Evolutionary conservation across 2,113 vertebrate species (phyloP), one percentile per base, ranked within the genome.

Genomic region (Calonectris borealis): DNA sequence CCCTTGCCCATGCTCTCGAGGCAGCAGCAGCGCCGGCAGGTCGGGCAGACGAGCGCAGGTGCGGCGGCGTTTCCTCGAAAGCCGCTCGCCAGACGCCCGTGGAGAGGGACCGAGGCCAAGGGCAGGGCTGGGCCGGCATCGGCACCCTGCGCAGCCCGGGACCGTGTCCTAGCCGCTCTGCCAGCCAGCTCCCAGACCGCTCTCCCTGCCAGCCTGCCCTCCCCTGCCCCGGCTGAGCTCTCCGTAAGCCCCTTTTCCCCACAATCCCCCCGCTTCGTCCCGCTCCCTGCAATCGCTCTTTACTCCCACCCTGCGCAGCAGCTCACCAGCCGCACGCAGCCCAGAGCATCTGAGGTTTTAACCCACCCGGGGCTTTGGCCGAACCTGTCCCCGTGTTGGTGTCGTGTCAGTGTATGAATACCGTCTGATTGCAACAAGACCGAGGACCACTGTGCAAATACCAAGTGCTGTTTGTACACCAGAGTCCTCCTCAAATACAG

Each of bases 381-480:
- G 0, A 0, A 1, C 19, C 42, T 17, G 2, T 32, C 55, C 46
- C 60, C 4, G 26, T 1, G 38, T 8, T 7, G 2, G 21, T 2
- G 1, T 12, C 2, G 0, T 5, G 21, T 4, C 69, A 7, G 9
- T 4, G 4, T 1, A 16, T 13, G 20, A 26, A 42, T 8, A 29
- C 31, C 26, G 4, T 2, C 52, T 2, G 7, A 5, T 0, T 1
- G 7, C 34, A 9, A 2, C 4, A 6, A 10, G 44, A 6, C 13
- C 3, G n/a, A 62, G 60, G 27, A 16, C 9, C 34, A 3, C 3
- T 15, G 51, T 10, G 83, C 88, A 88, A 82, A 87, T 16, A 3
- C 70, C 66, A 3, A 13, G 57, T 1, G 82, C 62, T 76, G 52
- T 88, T 79, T 71, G 78, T 18, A 7, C 66, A 21, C 70, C 83